Evolutionary conservation across 2,888 invertebrate species (phyloP).

Genomic region (Zaprionus bogoriensis): DNA sequence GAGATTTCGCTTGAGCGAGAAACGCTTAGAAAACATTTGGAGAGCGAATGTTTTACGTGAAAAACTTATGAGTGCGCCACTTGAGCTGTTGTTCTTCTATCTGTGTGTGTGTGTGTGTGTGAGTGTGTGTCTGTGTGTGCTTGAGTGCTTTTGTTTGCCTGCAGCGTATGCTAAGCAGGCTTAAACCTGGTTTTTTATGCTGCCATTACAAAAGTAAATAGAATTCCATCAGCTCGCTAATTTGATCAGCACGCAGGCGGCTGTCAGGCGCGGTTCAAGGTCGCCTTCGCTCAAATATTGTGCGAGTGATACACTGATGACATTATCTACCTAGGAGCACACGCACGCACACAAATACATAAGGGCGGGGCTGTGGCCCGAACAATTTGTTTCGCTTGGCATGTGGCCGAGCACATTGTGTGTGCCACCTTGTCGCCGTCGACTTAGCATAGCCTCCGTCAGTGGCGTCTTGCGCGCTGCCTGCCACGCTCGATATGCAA

Average conservation of each 20-base stretch:
- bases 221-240: slow-evolving; percentile 23
- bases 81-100: background rate
- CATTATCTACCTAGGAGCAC: slow-evolving; percentile 46
- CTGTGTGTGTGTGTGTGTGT: background rate
- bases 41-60: background rate
- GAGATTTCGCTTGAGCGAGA: background rate
- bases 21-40: background rate
- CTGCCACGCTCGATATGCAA: slow-evolving; percentile 51
- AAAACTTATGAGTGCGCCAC: slow-evolving; percentile 11
- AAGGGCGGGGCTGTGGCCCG: slow-evolving; percentile 11
- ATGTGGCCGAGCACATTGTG: slow-evolving; percentile 48
- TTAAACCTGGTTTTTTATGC: slow-evolving; percentile 9
- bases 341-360: background rate
- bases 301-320: slow-evolving; percentile 41
- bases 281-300: slow-evolving; percentile 20
- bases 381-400: slow-evolving; percentile 60
- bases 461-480: slow-evolving; percentile 23
- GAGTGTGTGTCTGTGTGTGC: background rate
- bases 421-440: slow-evolving; percentile 27
- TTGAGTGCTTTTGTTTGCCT: background rate
- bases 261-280: slow-evolving; percentile 30
- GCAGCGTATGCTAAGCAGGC: slow-evolving; percentile 2
- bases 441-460: slow-evolving; percentile 30
- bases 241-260: slow-evolving; percentile 11
- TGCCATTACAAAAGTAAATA: slow-evolving; percentile 26